phyloP scores from a whole-genome alignment of 2,888 invertebrate genomes.

The Ophion ventricosus region DNA sequence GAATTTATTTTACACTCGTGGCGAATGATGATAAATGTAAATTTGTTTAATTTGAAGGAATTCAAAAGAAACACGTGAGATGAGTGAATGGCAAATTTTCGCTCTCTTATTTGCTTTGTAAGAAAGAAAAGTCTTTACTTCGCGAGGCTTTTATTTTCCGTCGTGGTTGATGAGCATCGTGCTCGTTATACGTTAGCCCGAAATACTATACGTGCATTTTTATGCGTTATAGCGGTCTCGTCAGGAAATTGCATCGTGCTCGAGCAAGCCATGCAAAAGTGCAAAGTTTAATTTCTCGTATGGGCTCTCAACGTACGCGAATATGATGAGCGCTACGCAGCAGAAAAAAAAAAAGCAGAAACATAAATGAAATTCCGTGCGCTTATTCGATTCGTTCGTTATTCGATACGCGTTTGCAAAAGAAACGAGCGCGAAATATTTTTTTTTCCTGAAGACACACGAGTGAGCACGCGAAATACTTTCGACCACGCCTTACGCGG shows the following conservation, averaged over 20 bases:
- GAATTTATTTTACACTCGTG: neutral
- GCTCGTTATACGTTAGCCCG: neutral
- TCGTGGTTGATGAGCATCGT: neutral
- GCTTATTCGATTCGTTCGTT: constrained; percentile 42
- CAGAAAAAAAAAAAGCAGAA: constrained; percentile 27
- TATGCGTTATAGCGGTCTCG: neutral
- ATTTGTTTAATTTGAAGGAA: too few relatives aligned
- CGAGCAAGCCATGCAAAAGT: constrained; percentile 35
- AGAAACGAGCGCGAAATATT: neutral
- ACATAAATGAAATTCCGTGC: constrained; percentile 25
- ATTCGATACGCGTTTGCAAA: constrained; percentile 33
- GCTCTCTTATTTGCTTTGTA: neutral
- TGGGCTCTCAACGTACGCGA: constrained; percentile 9
- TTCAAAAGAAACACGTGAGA: too few relatives aligned
- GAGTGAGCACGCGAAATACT: neutral
- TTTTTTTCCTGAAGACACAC: constrained; percentile 12
- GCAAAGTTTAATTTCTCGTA: constrained; percentile 55
- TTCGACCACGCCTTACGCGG: neutral
- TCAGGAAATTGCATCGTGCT: constrained; percentile 50
- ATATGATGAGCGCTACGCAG: constrained; percentile 20
- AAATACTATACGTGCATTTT: neutral
- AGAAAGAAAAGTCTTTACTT: neutral
- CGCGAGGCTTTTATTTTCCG: too few relatives aligned
- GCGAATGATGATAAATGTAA: neutral
- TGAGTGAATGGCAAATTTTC: too few relatives aligned